Conservation (phyloP, 2,888 invertebrate genomes). For the Eristalis intricaria region DNA sequence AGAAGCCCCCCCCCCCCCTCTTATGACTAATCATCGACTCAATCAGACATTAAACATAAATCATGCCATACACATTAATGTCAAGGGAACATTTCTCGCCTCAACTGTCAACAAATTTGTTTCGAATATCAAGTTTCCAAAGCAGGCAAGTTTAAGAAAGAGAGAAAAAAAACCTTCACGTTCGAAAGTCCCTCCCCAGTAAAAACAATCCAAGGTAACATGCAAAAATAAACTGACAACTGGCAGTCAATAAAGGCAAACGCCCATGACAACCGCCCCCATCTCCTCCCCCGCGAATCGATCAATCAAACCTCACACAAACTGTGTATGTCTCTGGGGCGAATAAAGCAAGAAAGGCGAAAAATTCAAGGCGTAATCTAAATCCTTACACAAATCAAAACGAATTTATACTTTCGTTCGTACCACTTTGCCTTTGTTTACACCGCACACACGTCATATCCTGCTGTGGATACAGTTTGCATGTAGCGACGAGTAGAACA, state of each 20-base stretch:
- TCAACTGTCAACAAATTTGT: no score
- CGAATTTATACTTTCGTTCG: slow-evolving; percentile 13
- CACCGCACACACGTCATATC: slow-evolving; percentile 43
- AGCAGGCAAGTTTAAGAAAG: background rate
- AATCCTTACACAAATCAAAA: slow-evolving; percentile 52
- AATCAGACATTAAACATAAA: no score
- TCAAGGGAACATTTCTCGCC: no score
- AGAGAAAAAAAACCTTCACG: background rate
- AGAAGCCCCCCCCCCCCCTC: no score
- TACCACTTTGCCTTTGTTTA: slow-evolving; percentile 35
- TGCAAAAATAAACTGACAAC: background rate
- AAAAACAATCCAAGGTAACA: background rate
- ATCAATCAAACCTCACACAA: slow-evolving; percentile 44
- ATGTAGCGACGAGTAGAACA: slow-evolving; percentile 6
- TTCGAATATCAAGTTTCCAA: background rate
- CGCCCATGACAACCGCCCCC: slow-evolving; percentile 1
- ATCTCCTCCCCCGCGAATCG: slow-evolving; percentile 15
- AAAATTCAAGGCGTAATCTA: slow-evolving; percentile 41
- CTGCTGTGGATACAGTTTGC: slow-evolving; percentile 49
- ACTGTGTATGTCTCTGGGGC: background rate
- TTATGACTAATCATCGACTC: no score
- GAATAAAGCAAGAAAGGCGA: background rate
- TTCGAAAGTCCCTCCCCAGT: background rate
- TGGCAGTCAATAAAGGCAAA: slow-evolving; percentile 3
- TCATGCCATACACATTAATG: no score